Evolutionary conservation across 2,888 invertebrate species (phyloP), one percentile per base, ranked within the genome.

Genomic region (Amphimallon solstitiale): DNA sequence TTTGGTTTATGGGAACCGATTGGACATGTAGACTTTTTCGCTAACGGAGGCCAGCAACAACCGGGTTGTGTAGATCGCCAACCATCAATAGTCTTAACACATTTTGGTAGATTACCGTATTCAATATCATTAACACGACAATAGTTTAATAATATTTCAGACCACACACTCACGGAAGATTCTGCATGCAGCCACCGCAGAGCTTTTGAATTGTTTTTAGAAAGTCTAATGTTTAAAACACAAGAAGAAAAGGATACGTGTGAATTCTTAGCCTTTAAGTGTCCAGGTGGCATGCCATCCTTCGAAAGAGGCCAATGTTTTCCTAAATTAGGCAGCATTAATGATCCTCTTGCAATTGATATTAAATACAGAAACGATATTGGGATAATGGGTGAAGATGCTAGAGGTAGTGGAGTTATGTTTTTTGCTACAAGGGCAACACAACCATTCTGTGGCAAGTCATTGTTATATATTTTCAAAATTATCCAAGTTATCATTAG

Each of bases 21-120:
- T 48, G 88, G 88, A 1, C 87, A 88, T 69, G 84, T 87, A 0
- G 88, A 88, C 74, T 87, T 86, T 75, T 88, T 86, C 67, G 86
- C 87, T 0, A 88, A 88, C 69, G 88, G 88, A 3, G 88, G 88
- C 1, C 84, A 84, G 66, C 83, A 87, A 69, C 88, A 88, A 73
- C 87, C 87, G 0, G 88, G 88, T 0, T 88, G 88, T 71, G 80
- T 75, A 4, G 87, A 88, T 71, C 80, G 85, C 0, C 84, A 82
- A 73, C 85, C 85, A 66, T 85, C 87, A 1, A 83, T 88, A n/a
- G 82, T 87, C 23, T 84, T 85, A 46, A 84, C 86, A 35, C 85
- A 85, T 74, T 81, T 87, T 51, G 87, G 87, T 87, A 76, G 1
- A 19, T 9, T 54, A 14, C 19, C 45, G n/a, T 29, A 23, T 2